Evolutionary conservation across 2,797 vertebrate genomes (phyloP), one percentile per base, ranked within the genome.

Genomic region (Microhierax caerulescens): DNA sequence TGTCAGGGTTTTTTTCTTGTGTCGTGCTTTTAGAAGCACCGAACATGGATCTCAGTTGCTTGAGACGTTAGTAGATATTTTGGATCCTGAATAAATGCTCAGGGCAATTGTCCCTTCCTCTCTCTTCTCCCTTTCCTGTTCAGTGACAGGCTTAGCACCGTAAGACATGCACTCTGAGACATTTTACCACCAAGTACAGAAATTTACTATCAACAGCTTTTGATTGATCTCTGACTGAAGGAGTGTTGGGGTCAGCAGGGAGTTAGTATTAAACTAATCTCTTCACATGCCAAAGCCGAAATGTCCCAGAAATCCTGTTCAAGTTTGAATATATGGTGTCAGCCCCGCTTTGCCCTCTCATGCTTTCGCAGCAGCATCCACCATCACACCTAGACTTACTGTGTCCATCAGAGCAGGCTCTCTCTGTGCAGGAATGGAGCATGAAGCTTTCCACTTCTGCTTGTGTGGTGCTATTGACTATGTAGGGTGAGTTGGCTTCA

Each of bases 321-420:
- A 43, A 10, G 37, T 51, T 47, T 43, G 34, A 39, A 22, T 45
- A 13, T 7, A 4, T 8, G 27, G 16, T 68, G n/a, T 57, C 34
- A 79, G 34, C 43, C n/a, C 23, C 17, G 4, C 39, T 67, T 47
- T n/a, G 3, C 28, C 68, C n/a, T 27, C 65, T 50, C 53, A 15
- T 0, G 1, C 23, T 81, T 54, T 54, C 0, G 1, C 37, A 69
- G 39, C 41, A 68, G 36, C 45, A 19, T 18, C 28, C 13, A 6
- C 63, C 13, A 10, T 41, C 54, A 54, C 5, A 10, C 18, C n/a
- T 21, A 50, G 25, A 34, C 37, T 82, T 51, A 12, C 17, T 2
- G 23, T 45, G 16, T 4, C 20, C 1, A 0, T 57, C 32, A 17
- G 47, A 24, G 12, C 1, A 3, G 54, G 25, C 36, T 51, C 9